Evolutionary conservation across 2,113 vertebrate genomes (phyloP).

Genomic region (Cyprinodon tularosa): DNA sequence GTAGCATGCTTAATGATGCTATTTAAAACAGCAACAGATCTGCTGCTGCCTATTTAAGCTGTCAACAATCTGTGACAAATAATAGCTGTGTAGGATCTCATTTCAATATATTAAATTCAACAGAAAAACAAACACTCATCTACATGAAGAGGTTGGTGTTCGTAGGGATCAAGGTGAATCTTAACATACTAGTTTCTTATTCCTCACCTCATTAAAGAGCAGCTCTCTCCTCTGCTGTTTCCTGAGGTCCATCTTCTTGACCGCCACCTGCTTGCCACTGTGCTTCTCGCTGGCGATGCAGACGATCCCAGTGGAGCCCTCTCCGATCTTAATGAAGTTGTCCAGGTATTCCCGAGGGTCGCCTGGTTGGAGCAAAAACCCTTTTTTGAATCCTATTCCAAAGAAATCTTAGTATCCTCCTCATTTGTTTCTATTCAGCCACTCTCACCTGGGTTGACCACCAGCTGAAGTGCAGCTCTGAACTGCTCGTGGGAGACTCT

Average conservation of each 20-base stretch:
- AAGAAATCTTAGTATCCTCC: background rate
- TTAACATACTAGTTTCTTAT: background rate
- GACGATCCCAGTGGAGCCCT: slow-evolving; percentile 97
- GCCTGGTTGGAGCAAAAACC: slow-evolving; percentile 60
- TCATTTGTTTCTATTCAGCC: no score
- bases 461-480: slow-evolving; percentile 94
- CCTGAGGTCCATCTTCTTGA: slow-evolving; percentile 99
- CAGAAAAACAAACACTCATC: background rate
- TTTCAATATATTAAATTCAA: background rate
- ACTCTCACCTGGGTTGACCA: slow-evolving; percentile 91
- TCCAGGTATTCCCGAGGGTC: slow-evolving; percentile 98
- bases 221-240: slow-evolving; percentile 97
- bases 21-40: slow-evolving; percentile 14
- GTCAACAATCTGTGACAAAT: slow-evolving; percentile 15
- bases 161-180: background rate
- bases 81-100: background rate
- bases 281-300: slow-evolving; percentile 97
- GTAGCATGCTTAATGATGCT: slow-evolving; percentile 16
- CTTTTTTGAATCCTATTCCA: background rate
- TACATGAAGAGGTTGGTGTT: background rate
- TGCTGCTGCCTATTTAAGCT: slow-evolving; percentile 19
- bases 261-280: slow-evolving; percentile 95
- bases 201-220: slow-evolving; percentile 96
- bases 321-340: slow-evolving; percentile 97
- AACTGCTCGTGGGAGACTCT: slow-evolving; percentile 98